Percentiles rank a stretch among this genome's conserved stretches.
These are phyloP conservation scores for Rallus limicola DNA, from an alignment of 2,113 vertebrate genomes.

Conservation along the genomic window DNA sequence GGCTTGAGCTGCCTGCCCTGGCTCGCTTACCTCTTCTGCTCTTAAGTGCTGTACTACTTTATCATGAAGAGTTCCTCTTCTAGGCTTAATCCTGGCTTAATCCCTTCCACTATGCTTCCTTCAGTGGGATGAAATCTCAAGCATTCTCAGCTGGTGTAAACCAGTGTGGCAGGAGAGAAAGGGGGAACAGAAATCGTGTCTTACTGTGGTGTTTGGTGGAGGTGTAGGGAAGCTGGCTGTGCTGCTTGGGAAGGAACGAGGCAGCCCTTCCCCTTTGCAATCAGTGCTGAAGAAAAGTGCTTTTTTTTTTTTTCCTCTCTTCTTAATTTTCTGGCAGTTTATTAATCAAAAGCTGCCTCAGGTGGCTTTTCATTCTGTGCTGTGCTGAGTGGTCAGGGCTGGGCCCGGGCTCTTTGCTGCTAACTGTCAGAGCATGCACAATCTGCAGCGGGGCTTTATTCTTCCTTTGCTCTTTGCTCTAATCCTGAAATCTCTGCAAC, in stretches of 20 bases:
- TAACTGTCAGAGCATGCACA: not conserved
- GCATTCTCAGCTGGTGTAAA: not conserved
- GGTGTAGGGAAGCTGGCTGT: not conserved
- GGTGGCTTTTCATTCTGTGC: not conserved
- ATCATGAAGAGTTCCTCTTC: not conserved
- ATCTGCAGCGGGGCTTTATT: slow-evolving; percentile 17
- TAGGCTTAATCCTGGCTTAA: not conserved
- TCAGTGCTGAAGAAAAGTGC: not conserved
- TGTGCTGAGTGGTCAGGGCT: slow-evolving; percentile 51
- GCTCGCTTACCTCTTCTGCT: slow-evolving; percentile 14
- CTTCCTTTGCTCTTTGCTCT: slow-evolving; percentile 33
- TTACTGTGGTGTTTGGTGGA: not conserved
- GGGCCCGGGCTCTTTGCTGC: slow-evolving; percentile 10
- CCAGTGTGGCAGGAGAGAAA: not conserved
- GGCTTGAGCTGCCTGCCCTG: not conserved
- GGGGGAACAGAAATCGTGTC: not conserved
- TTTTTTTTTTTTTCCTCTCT: not conserved
- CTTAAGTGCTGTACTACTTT: not conserved
- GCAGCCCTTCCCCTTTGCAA: not conserved
- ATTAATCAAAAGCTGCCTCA: not conserved
- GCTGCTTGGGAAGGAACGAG: not conserved
- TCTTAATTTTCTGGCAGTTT: not conserved
- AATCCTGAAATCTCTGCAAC: slow-evolving; percentile 42
- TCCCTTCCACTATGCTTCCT: not conserved
- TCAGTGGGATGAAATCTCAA: not conserved